Evolutionary conservation across 2,888 invertebrate species (phyloP).

Genomic region (Pelosia muscerda): DNA sequence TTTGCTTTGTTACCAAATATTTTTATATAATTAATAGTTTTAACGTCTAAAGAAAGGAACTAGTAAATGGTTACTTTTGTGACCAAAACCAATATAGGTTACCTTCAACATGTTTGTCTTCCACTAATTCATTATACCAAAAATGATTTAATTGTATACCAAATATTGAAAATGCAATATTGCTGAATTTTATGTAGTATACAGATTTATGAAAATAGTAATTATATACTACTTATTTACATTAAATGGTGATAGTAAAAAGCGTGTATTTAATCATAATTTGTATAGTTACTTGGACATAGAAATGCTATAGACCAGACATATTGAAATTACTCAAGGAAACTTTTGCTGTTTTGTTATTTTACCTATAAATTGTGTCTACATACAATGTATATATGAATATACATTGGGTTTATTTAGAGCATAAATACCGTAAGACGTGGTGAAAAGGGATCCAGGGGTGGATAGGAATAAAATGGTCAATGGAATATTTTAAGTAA

Average conservation of each 20-base stretch:
- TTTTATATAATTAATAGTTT: background rate
- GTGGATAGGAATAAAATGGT: no score
- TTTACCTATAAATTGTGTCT: no score
- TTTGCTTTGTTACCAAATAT: slow-evolving; percentile 7
- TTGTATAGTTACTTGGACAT: slow-evolving; percentile 18
- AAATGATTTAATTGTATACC: slow-evolving; percentile 29
- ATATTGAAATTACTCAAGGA: background rate
- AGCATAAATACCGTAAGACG: no score
- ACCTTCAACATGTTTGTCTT: slow-evolving; percentile 13
- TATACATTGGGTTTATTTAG: no score
- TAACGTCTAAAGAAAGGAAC: background rate
- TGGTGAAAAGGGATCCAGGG: no score
- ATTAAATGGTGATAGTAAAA: slow-evolving; percentile 49
- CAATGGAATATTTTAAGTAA: no score
- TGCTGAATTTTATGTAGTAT: slow-evolving; percentile 43
- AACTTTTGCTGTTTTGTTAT: no score
- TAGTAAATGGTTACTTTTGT: slow-evolving; percentile 18
- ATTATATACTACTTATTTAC: slow-evolving; percentile 46
- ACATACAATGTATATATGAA: no score
- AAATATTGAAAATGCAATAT: slow-evolving; percentile 34
- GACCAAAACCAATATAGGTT: background rate
- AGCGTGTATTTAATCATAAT: slow-evolving; percentile 42
- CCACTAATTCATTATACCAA: slow-evolving; percentile 18
- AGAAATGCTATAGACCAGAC: slow-evolving; percentile 14
- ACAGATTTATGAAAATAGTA: slow-evolving; percentile 16